phyloP scores from a whole-genome alignment of 2,797 vertebrate genomes.

The Orestias chungarensis region DNA sequence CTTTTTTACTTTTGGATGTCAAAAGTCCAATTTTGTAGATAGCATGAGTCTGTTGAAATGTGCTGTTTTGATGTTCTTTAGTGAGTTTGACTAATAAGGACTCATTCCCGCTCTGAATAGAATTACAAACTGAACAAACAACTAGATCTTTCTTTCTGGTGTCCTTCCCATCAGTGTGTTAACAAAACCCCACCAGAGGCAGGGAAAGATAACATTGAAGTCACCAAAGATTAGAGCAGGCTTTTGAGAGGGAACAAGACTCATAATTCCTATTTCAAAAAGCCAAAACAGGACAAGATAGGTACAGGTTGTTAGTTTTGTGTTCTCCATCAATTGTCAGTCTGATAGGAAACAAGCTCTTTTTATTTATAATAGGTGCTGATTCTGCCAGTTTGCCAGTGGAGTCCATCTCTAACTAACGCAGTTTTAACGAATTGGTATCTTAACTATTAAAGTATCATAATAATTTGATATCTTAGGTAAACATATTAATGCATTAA shows the following conservation, averaged over 20 bases:
- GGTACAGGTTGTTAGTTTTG: neutral
- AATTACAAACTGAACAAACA: constrained; percentile 23
- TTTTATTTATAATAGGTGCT: neutral
- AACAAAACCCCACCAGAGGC: constrained; percentile 1
- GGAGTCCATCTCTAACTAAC: constrained; percentile 35
- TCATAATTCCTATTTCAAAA: constrained; percentile 4
- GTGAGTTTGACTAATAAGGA: constrained; percentile 27
- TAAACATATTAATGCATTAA: neutral
- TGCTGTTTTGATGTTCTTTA: constrained; percentile 38
- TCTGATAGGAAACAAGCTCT: constrained; percentile 46
- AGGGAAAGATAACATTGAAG: constrained; percentile 42
- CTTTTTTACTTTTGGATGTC: neutral
- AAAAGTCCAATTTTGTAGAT: constrained; percentile 37
- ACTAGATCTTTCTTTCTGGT: constrained; percentile 20
- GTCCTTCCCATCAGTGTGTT: neutral
- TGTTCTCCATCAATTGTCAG: constrained; percentile 5
- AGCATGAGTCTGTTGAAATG: constrained; percentile 34
- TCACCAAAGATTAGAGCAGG: constrained; percentile 39
- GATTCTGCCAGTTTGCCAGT: constrained; percentile 22
- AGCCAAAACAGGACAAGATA: constrained; percentile 2
- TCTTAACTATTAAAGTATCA: too few relatives aligned
- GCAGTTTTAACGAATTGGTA: constrained; percentile 20
- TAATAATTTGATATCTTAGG: too few relatives aligned
- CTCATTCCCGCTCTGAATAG: constrained; percentile 30
- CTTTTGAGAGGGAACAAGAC: constrained; percentile 2